phyloP scores from a whole-genome alignment of 2,888 invertebrate genomes.

The Dryocosmus kuriphilus region DNA sequence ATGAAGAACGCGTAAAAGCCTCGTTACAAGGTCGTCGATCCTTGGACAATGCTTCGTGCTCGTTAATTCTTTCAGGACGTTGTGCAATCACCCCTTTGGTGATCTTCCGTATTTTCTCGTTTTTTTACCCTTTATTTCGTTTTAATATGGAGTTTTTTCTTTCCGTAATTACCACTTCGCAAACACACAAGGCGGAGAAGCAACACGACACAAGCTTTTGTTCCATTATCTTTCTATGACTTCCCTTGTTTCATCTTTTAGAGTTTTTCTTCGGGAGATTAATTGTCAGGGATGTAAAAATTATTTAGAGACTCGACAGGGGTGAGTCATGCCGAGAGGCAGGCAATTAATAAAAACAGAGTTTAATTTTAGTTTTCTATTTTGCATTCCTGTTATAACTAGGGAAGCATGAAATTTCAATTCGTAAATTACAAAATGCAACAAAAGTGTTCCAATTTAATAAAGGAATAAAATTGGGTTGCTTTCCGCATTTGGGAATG shows the following conservation, averaged over 20 bases:
- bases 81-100: not conserved
- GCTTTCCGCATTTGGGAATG: too few species aligned
- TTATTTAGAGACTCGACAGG: not conserved
- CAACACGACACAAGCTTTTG: not conserved
- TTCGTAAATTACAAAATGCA: too few species aligned
- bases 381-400: too few species aligned
- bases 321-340: not conserved
- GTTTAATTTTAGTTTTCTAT: not conserved
- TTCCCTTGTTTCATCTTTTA: not conserved
- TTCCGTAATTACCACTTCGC: slow-evolving; percentile 38
- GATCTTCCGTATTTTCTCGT: slow-evolving; percentile 17
- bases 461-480: too few species aligned
- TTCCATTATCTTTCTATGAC: not conserved
- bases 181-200: not conserved
- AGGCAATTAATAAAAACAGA: not conserved
- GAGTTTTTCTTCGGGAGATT: slow-evolving; percentile 1
- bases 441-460: too few species aligned
- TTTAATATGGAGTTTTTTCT: slow-evolving; percentile 27
- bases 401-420: too few species aligned
- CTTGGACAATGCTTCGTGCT: slow-evolving; percentile 46
- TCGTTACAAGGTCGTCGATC: slow-evolving; percentile 57
- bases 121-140: slow-evolving; percentile 8
- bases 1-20: slow-evolving; percentile 60
- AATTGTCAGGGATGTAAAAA: slow-evolving; percentile 25
- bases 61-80: slow-evolving; percentile 36